Evolutionary conservation across 2,113 vertebrate genomes (phyloP), one percentile per base, ranked within the genome.

Genomic region (Okapia johnstoni): DNA sequence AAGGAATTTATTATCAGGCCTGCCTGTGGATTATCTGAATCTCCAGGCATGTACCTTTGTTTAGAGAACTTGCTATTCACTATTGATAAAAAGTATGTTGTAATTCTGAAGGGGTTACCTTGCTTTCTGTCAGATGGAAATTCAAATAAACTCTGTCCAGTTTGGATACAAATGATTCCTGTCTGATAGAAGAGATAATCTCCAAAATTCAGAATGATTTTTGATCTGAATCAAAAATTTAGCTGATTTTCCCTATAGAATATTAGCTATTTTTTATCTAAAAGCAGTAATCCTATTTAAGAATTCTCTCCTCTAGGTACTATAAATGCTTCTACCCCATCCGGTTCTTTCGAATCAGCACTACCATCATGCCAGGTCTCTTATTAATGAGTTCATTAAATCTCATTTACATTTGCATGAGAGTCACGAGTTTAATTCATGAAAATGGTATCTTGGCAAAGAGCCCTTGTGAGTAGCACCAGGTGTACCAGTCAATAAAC

Each of bases 401-500:
- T 73, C 23, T 48, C 26, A 50, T 30, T 79, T 30, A 79, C 43
- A 79, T 48, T 30, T 52, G 55, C 57, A n/a, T 89, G 17, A 55
- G 50, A 86, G 33, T 50, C 48, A 43, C 33, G 48, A 66, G 28
- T 55, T 84, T 92, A 84, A 55, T 46, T n/a, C 55, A 40, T 70
- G 26, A 70, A 92, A 46, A 66, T 54, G 52, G 3, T 33, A 26
- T 7, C 33, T 92, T 16, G 17, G 66, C 26, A 25, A 66, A 66
- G 79, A 66, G n/a, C 25, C 19, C 11, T 7, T 52, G 17, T 43
- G 50, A 92, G 13, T 36, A 43, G 9, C 16, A 11, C 33, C 19
- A 17, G 26, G 6, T 54, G 25, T 15, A 30, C 48, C 46, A 23
- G 46, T 43, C 46, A 3, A 52, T 52, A 52, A 63, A 99, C 99